phyloP scores from a whole-genome alignment of 2,113 vertebrate genomes.

The Prunella himalayana region DNA sequence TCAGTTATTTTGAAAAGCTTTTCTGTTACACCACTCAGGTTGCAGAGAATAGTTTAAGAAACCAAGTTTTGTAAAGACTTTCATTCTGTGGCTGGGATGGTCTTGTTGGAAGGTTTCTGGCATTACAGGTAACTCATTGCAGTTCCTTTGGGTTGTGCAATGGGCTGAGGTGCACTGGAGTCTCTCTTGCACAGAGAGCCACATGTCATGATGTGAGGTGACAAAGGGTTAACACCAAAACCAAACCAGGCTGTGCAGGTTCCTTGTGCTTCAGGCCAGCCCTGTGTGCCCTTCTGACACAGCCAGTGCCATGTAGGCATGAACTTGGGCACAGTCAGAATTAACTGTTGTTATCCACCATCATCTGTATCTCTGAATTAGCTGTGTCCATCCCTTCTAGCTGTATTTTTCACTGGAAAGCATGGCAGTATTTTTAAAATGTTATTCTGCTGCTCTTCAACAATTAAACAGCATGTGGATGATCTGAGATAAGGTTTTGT shows the following conservation, averaged over 20 bases:
- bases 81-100: background rate
- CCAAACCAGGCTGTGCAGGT: background rate
- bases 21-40: background rate
- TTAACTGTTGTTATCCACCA: background rate
- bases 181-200: background rate
- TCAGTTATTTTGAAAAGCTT: background rate
- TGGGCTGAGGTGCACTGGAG: background rate
- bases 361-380: background rate
- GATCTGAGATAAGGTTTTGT: background rate
- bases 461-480: background rate
- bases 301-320: background rate
- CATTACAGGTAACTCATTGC: background rate
- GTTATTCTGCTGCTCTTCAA: background rate
- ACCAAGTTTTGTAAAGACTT: background rate
- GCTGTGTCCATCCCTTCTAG: background rate
- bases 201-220: accelerated
- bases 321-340: background rate
- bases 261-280: background rate
- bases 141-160: background rate
- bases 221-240: accelerated
- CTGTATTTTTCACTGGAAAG: background rate
- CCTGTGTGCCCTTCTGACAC: background rate
- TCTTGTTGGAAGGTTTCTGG: background rate
- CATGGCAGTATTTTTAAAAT: background rate
- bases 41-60: background rate